Percentiles rank a stretch among this genome's conserved stretches.
These are phyloP conservation scores for Myodes glareolus DNA, from an alignment of 2,113 vertebrate genomes.

Conservation along the genomic window DNA sequence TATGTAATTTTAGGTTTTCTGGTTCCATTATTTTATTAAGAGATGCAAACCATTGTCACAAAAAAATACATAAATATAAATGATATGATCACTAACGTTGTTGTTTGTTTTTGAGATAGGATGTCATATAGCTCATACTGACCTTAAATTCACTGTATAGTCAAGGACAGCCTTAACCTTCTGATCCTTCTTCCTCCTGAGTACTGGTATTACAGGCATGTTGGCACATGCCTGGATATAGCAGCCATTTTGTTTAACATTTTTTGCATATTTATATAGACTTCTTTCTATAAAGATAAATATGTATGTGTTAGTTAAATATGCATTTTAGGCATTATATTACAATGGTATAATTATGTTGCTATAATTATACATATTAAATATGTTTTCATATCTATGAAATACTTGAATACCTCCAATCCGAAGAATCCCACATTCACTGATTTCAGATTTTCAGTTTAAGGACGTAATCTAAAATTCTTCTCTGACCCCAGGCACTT, in stretches of 20 bases:
- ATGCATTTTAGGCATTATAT: background rate
- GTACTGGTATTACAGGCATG: background rate
- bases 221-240: background rate
- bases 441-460: background rate
- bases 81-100: background rate
- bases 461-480: background rate
- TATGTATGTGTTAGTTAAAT: background rate
- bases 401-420: background rate
- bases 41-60: background rate
- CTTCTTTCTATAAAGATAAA: constrained; percentile 38
- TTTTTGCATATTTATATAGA: constrained; percentile 45
- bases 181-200: background rate
- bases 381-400: background rate
- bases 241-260: constrained; percentile 3
- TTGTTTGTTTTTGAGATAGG: background rate
- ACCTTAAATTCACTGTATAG: background rate
- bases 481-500: background rate
- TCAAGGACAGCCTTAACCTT: background rate
- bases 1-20: constrained; percentile 12
- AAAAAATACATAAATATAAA: constrained; percentile 42
- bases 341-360: background rate
- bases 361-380: background rate
- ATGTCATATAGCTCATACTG: background rate
- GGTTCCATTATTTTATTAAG: constrained; percentile 8
- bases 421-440: background rate